Percentiles rank a stretch among this genome's conserved stretches.
Evolutionary conservation across 2,888 invertebrate species (phyloP).

Genomic region (Aspidapion aeneum): DNA sequence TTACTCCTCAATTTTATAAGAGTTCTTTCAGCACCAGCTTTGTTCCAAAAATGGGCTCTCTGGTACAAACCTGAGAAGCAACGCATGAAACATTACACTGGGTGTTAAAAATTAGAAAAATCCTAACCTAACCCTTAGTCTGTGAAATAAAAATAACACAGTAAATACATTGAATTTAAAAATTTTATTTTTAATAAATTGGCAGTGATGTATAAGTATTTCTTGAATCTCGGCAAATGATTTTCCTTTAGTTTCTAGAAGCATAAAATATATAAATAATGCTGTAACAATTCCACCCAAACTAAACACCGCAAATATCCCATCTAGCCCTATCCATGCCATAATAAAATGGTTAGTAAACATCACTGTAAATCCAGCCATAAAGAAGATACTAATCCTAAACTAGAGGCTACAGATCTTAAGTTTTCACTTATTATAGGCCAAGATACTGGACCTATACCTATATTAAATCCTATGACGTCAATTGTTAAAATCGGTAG

Average conservation of each 20-base stretch:
- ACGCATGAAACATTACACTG: slow-evolving; percentile 25
- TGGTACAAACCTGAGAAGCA: slow-evolving; percentile 28
- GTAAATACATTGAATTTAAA: too few species aligned
- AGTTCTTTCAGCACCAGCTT: slow-evolving; percentile 58
- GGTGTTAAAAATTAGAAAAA: too few species aligned
- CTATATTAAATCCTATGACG: slow-evolving; percentile 66
- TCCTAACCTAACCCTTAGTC: too few species aligned
- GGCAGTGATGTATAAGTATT: slow-evolving; percentile 13
- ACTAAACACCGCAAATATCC: slow-evolving; percentile 32
- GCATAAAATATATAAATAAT: slow-evolving; percentile 27
- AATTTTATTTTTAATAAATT: too few species aligned
- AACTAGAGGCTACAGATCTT: slow-evolving; percentile 59
- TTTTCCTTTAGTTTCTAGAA: slow-evolving; percentile 37
- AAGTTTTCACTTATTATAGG: slow-evolving; percentile 73
- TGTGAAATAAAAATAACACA: too few species aligned
- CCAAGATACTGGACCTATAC: slow-evolving; percentile 76
- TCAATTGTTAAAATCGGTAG: slow-evolving; percentile 65
- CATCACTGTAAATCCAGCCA: slow-evolving; percentile 28
- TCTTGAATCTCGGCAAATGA: slow-evolving; percentile 31
- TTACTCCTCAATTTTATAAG: slow-evolving; percentile 24
- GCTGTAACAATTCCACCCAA: slow-evolving; percentile 21
- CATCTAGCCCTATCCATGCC: slow-evolving; percentile 27
- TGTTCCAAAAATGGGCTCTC: slow-evolving; percentile 48
- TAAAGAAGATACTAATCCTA: slow-evolving; percentile 26
- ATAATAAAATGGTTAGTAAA: slow-evolving; percentile 30